Evolutionary conservation across 2,888 invertebrate genomes (phyloP), one percentile per base, ranked within the genome.

Genomic region (Busseola fusca): DNA sequence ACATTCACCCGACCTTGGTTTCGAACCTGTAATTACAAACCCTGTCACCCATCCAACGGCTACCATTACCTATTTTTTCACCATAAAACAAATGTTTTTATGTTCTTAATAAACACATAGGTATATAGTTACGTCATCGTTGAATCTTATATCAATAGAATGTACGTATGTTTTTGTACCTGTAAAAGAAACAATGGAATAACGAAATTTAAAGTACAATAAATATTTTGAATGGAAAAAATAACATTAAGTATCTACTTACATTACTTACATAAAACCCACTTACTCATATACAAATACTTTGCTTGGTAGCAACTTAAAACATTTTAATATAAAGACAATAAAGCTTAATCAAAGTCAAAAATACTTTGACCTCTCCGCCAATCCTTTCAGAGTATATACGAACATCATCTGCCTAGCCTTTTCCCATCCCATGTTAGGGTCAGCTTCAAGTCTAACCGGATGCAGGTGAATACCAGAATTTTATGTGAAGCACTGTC

Each of bases 311-410:
- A 27, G 14, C 14, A n/a, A 25, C 34, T 50, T 37, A 16, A 50
- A 30, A 70, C 6, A 58, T 52, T 58, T 21, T 16, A 56, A 56
- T 57, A 45, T 45, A 10, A 50, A 45, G n/a, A 50, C 40, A 40
- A 45, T 25, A 7, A 21, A 7, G 21, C 12, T 21, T 42, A 14
- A 45, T 21, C 14, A 21, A 27, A 54, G 18, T 56, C 21, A 27
- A 37, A 25, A 54, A 59, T 25, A 56, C 65, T 48, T 62, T 75
- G 70, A 74, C 56, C 62, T 64, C 34, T 14, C 16, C 27, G 67
- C 45, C 37, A 67, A 56, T 25, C 21, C 59, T 57, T 12, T 64
- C 16, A 54, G 42, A 78, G 72, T 77, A 80, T 72, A 76, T 78
- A 74, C 64, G 68, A 81, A 63, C 64, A 21, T 30, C 18, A 10